These are phyloP conservation scores for Myocastor coypus DNA, from an alignment of 2,113 vertebrate species.

Conservation along the genomic window DNA sequence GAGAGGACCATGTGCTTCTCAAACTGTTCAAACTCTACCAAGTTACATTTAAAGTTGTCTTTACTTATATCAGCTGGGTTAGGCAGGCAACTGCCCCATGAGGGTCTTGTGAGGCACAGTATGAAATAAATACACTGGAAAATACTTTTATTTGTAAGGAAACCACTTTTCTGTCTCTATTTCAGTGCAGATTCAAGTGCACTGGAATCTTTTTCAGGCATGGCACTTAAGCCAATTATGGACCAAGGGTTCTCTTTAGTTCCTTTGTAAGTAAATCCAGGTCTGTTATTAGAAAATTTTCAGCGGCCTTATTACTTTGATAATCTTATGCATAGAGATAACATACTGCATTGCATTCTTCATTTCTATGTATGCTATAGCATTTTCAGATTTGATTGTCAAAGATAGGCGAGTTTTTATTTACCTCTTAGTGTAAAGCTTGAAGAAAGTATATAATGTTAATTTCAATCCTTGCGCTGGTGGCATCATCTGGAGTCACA, in stretches of 20 bases:
- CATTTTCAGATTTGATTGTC: background rate
- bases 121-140: background rate
- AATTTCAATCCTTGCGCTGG: background rate
- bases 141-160: background rate
- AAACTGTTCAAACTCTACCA: background rate
- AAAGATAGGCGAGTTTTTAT: background rate
- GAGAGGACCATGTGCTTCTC: background rate
- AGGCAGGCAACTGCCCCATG: background rate
- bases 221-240: fast-evolving
- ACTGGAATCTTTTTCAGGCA: background rate
- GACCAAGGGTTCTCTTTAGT: background rate
- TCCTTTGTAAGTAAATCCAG: background rate
- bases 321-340: background rate
- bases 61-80: background rate
- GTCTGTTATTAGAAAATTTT: background rate
- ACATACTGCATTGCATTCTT: background rate
- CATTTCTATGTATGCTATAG: background rate
- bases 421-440: background rate
- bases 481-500: background rate
- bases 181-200: background rate
- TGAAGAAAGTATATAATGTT: background rate
- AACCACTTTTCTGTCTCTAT: background rate
- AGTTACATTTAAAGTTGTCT: background rate
- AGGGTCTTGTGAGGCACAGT: background rate
- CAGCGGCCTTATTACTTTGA: background rate